Conservation (phyloP, 1,140 invertebrate species). For the Oryctes rhinoceros region DNA sequence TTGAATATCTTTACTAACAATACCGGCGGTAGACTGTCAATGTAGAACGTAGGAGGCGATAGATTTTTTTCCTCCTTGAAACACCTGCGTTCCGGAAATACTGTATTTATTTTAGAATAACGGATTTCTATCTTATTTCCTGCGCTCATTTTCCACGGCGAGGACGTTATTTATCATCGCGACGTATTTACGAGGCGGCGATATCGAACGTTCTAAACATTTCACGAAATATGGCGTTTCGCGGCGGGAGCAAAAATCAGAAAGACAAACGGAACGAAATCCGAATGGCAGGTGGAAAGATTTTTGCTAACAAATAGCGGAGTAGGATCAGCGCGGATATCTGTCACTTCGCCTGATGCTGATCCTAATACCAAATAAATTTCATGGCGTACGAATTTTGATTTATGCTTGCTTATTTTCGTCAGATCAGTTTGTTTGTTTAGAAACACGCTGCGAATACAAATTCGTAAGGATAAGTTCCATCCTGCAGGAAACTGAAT, state of each 20-base stretch:
- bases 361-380: conserved; percentile 36
- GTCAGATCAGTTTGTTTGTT: conserved; percentile 1
- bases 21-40: not conserved
- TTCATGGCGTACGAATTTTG: not conserved
- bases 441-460: not conserved
- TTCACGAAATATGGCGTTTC: not conserved
- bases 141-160: conserved; percentile 11
- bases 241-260: conserved; percentile 21
- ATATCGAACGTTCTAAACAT: conserved; percentile 24
- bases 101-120: conserved; percentile 24
- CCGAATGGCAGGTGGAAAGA: conserved; percentile 24
- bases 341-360: conserved; percentile 25
- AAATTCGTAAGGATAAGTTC: not conserved
- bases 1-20: not conserved
- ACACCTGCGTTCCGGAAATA: conserved; percentile 31
- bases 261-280: conserved; percentile 30
- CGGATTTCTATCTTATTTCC: conserved; percentile 24
- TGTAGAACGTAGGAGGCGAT: not conserved
- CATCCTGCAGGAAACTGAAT: too few relatives aligned
- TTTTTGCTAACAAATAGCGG: conserved; percentile 24
- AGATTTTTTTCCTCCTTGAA: not conserved
- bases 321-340: not conserved
- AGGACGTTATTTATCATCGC: conserved; percentile 22
- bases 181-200: not conserved
- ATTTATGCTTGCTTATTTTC: conserved; percentile 1